phyloP scores from a whole-genome alignment of 2,797 vertebrate genomes.

The Hoplostethus atlanticus region DNA sequence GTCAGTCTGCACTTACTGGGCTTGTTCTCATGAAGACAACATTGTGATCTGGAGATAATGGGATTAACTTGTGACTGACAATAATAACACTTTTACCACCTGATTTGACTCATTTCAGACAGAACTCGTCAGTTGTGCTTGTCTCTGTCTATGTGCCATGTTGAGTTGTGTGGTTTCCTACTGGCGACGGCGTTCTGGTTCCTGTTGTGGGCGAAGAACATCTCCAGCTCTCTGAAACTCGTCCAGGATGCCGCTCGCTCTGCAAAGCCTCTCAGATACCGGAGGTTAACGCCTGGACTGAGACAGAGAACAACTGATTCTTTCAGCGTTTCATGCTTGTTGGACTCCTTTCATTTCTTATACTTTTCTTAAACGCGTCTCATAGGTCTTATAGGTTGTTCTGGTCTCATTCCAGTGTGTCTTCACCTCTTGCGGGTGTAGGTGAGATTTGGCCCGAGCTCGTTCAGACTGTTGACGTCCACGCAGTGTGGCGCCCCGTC shows the following conservation, averaged over 20 bases:
- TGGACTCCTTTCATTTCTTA: too few species aligned
- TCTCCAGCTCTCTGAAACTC: slow-evolving; percentile 70
- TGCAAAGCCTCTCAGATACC: slow-evolving; percentile 72
- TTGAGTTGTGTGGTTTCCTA: slow-evolving; percentile 45
- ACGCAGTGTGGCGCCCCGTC: slow-evolving; percentile 69
- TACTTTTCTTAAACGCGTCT: too few species aligned
- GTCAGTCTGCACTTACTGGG: too few species aligned
- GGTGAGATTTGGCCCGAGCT: slow-evolving; percentile 75
- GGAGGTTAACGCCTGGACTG: slow-evolving; percentile 59
- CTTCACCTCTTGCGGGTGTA: slow-evolving; percentile 67
- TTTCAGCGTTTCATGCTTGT: too few species aligned
- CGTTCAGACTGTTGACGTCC: slow-evolving; percentile 49
- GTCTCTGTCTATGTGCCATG: neutral
- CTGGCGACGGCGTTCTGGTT: slow-evolving; percentile 66
- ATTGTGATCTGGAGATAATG: too few species aligned
- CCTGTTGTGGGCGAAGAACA: slow-evolving; percentile 60
- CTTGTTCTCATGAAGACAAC: too few species aligned
- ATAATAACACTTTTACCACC: too few species aligned
- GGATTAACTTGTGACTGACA: too few species aligned
- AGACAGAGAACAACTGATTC: too few species aligned
- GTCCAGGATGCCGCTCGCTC: slow-evolving; percentile 65
- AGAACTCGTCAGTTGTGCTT: neutral
- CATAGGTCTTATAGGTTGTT: too few species aligned
- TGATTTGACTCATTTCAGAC: too few species aligned
- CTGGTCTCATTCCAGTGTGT: too few species aligned